Base-by-base conservation (phyloP, 2,888 invertebrate species). In the Tuberolachnus salignus region DNA sequence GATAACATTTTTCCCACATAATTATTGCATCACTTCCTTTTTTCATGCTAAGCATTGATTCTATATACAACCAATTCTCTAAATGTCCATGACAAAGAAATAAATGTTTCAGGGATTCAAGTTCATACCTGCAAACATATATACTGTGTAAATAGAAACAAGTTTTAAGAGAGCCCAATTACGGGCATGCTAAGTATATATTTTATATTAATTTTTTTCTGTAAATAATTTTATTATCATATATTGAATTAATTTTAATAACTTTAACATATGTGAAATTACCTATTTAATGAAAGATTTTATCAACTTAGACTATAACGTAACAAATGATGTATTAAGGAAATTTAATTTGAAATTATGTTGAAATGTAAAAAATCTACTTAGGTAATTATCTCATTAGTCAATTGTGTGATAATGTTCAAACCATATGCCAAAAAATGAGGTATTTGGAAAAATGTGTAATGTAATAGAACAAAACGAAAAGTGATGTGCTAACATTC, bases 1-100 rank as follows among this genome's bases (percentile, higher is more conserved):
- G 57, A 69, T 64, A 59, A 42, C 67, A 67, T 21, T 57, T 67
- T 59, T 67, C 67, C 75, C 75, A 78, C 13, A n/a, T 1, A 3
- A 59, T 6, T 34, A 78, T 13, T 21, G 57, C 26, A 57, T 78
- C 75, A 51, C 34, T 67, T 34, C 49, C 67, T 78, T 46, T 49
- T 8, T 67, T 78, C 14, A 67, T 26, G 21, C 66, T 67, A 57
- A 69, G 44, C 4, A 78, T 34, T 4, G 75, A 66, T 49, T 67
- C 59, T 49, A 78, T 19, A 69, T 67, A 78, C 6, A 13, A 13
- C 75, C 75, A 78, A n/a, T 78, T 51, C 3, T 67, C 67, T 34
- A 78, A 67, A 59, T 59, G 21, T 21, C 46, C 21, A 59, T 78
- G 75, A 10, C 75, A 78, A 16, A 67, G 34, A n/a, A 78, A 67